Evolutionary conservation across 2,113 vertebrate genomes (phyloP).

Genomic region (Oriolus oriolus): DNA sequence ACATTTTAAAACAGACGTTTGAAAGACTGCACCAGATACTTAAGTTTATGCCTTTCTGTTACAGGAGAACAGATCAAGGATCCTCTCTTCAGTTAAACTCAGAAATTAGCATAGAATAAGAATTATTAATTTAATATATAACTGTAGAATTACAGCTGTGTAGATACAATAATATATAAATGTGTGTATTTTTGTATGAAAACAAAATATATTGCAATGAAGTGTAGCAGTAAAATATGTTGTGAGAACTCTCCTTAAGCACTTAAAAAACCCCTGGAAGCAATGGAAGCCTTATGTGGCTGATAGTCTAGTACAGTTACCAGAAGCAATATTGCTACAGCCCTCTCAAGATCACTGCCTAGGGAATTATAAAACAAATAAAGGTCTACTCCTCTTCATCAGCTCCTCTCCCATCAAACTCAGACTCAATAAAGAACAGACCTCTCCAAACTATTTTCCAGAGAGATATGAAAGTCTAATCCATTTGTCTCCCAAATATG

Average conservation of each 20-base stretch:
- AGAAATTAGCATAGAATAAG: neutral
- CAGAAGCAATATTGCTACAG: neutral
- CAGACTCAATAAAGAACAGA: neutral
- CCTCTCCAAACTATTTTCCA: neutral
- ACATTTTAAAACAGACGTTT: neutral
- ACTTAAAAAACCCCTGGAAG: neutral
- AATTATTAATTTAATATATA: neutral
- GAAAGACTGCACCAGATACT: neutral
- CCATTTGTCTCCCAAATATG: neutral
- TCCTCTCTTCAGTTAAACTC: neutral
- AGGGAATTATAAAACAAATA: neutral
- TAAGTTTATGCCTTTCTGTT: neutral
- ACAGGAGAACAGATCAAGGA: neutral
- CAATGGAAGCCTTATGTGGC: neutral
- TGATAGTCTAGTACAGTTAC: neutral
- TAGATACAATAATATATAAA: neutral
- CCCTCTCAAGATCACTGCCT: neutral
- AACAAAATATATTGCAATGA: neutral
- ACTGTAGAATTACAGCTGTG: neutral
- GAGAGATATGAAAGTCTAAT: neutral
- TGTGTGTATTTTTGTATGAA: rapidly evolving
- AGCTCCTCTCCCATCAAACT: neutral
- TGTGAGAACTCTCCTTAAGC: neutral
- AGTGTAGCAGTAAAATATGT: neutral
- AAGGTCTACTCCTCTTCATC: neutral